A percentile compares a stretch with the other conserved stretches of the same genome.
phyloP scores from a whole-genome alignment of 2,888 invertebrate genomes.

The Parasteatoda lunata region DNA sequence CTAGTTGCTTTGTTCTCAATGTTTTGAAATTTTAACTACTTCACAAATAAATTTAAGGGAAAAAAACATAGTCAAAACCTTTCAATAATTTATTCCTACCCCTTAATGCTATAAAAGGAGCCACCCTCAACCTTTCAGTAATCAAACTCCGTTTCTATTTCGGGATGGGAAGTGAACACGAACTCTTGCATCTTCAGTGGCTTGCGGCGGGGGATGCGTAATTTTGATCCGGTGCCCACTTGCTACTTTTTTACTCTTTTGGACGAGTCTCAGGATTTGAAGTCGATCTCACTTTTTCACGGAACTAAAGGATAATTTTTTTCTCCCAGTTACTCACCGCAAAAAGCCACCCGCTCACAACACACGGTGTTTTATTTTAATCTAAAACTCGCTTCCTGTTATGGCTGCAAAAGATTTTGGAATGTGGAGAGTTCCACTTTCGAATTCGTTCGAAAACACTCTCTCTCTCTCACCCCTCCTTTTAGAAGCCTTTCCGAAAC shows the following conservation, averaged over 20 bases:
- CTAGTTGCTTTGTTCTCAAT: too few species aligned
- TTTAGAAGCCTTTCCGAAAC: background rate
- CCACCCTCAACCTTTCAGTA: constrained; percentile 30
- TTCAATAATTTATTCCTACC: too few species aligned
- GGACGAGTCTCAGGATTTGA: constrained; percentile 32
- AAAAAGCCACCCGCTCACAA: background rate
- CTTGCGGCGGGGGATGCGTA: constrained; percentile 20
- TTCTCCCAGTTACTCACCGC: background rate
- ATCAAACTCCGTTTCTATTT: constrained; percentile 58
- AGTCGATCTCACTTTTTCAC: constrained; percentile 23
- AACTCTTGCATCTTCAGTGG: background rate
- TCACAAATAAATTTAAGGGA: too few species aligned
- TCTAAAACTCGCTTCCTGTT: constrained; percentile 25
- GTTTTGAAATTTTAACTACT: too few species aligned
- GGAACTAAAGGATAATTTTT: constrained; percentile 36
- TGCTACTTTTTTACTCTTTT: constrained; percentile 14
- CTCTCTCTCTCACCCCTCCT: background rate
- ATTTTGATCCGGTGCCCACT: constrained; percentile 50
- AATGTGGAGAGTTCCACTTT: constrained; percentile 1
- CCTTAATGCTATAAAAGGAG: constrained; percentile 19
- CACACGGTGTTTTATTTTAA: constrained; percentile 1
- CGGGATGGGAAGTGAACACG: constrained; percentile 31
- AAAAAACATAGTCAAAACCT: too few species aligned
- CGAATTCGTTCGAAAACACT: constrained; percentile 15
- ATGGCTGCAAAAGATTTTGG: constrained; percentile 15